These are phyloP conservation scores for Drosophila fungiperda DNA, from an alignment of 2,888 invertebrate species.

Conservation along the genomic window DNA sequence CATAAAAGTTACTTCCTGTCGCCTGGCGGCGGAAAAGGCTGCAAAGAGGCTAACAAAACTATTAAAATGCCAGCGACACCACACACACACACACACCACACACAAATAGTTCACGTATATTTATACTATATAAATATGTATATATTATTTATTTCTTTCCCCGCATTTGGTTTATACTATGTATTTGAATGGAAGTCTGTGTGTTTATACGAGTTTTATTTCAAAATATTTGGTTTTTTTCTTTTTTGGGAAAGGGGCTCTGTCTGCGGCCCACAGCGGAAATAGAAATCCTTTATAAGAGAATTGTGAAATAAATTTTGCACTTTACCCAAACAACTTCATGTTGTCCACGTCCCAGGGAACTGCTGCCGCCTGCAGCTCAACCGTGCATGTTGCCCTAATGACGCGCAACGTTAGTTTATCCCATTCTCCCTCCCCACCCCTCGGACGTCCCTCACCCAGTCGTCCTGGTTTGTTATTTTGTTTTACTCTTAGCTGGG, in stretches of 20 bases:
- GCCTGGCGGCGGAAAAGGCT: slow-evolving; percentile 44
- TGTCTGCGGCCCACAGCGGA: slow-evolving; percentile 67
- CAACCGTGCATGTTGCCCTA: slow-evolving; percentile 70
- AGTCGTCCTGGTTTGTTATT: slow-evolving; percentile 29
- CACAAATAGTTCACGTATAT: slow-evolving; percentile 6
- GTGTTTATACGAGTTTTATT: slow-evolving; percentile 56
- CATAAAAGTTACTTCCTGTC: slow-evolving; percentile 76
- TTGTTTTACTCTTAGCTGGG: slow-evolving; percentile 44
- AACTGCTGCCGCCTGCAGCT: slow-evolving; percentile 38
- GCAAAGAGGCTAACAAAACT: slow-evolving; percentile 74
- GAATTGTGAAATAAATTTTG: slow-evolving; percentile 77
- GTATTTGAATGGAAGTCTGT: slow-evolving; percentile 19
- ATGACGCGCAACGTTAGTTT: slow-evolving; percentile 70
- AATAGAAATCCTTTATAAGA: slow-evolving; percentile 76
- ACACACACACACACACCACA: slow-evolving; percentile 7
- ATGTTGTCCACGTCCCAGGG: slow-evolving; percentile 47
- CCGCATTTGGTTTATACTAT: slow-evolving; percentile 12
- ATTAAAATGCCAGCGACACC: slow-evolving; percentile 77
- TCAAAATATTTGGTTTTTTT: slow-evolving; percentile 39
- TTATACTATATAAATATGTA: slow-evolving; percentile 32
- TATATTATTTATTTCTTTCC: slow-evolving; percentile 71
- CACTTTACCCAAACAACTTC: slow-evolving; percentile 66
- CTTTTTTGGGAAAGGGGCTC: slow-evolving; percentile 9
- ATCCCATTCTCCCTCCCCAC: slow-evolving; percentile 12
- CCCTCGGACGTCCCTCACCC: not conserved